phyloP scores from a whole-genome alignment of 2,888 invertebrate genomes.

The Teleiodes luculella region DNA sequence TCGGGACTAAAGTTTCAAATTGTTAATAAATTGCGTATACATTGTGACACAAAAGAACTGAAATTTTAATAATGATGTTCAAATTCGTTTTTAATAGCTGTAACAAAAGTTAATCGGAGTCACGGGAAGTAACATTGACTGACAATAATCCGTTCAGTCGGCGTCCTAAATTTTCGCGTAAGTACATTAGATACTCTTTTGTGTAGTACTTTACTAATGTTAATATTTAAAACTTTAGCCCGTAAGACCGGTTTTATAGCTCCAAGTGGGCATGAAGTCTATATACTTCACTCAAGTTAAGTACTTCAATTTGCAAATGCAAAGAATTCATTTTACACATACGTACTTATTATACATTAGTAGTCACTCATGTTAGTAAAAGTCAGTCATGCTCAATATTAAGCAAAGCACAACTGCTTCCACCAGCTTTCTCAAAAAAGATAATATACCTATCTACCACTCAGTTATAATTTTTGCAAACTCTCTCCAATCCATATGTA shows the following conservation, averaged over 20 bases:
- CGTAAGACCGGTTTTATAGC: not conserved
- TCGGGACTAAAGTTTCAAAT: constrained; percentile 20
- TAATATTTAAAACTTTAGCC: not conserved
- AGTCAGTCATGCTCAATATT: constrained; percentile 29
- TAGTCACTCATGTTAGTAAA: constrained; percentile 21
- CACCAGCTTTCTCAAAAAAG: not conserved
- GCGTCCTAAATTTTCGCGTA: too few relatives aligned
- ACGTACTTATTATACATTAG: not conserved
- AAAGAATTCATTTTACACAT: not conserved
- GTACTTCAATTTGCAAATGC: too few relatives aligned
- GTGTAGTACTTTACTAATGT: too few relatives aligned
- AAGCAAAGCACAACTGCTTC: constrained; percentile 29
- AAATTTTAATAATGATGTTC: too few relatives aligned
- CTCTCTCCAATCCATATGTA: constrained; percentile 3
- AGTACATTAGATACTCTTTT: too few relatives aligned
- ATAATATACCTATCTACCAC: not conserved
- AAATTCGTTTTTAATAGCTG: too few relatives aligned
- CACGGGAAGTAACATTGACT: too few relatives aligned
- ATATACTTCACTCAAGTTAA: too few relatives aligned
- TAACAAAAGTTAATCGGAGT: too few relatives aligned
- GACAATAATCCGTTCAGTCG: too few relatives aligned
- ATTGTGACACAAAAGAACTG: too few relatives aligned
- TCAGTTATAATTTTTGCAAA: not conserved
- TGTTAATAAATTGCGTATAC: too few relatives aligned
- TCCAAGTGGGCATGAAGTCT: not conserved